Evolutionary conservation across 2,113 vertebrate genomes (phyloP).

Genomic region (Cynoglossus semilaevis): DNA sequence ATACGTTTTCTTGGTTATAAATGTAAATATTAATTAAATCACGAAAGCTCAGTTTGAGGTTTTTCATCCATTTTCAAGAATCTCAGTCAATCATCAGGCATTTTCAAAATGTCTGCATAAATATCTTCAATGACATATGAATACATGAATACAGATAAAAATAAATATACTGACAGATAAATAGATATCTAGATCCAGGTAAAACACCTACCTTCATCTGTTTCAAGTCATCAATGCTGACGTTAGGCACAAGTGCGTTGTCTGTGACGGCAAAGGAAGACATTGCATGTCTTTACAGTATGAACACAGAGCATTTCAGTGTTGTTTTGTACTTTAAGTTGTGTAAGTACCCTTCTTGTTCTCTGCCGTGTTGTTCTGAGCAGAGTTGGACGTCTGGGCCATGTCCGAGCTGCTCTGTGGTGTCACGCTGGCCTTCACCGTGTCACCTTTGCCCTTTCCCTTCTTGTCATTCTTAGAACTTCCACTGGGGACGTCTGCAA

Average conservation of each 20-base stretch:
- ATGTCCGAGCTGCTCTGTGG: conserved; percentile 91
- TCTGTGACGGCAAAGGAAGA: conserved; percentile 70
- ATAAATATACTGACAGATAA: not conserved
- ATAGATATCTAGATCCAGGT: too few relatives aligned
- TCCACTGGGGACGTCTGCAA: conserved; percentile 95
- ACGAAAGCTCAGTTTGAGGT: too few relatives aligned
- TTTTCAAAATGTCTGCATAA: too few relatives aligned
- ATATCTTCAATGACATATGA: too few relatives aligned
- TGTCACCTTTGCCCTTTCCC: conserved; percentile 85
- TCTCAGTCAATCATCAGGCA: too few relatives aligned
- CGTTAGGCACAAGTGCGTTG: conserved; percentile 86
- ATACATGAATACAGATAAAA: too few relatives aligned
- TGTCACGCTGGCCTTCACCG: conserved; percentile 86
- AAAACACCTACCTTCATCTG: conserved; percentile 88
- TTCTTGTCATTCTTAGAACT: conserved; percentile 94
- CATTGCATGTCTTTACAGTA: not conserved
- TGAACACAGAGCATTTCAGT: not conserved
- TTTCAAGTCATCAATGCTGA: conserved; percentile 96
- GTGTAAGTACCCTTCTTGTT: conserved; percentile 82
- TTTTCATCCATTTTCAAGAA: too few relatives aligned
- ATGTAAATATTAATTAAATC: too few relatives aligned
- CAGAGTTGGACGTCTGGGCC: conserved; percentile 76
- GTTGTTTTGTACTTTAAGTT: not conserved
- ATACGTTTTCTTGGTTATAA: too few relatives aligned
- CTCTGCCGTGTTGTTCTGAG: conserved; percentile 80